Base-by-base conservation (phyloP, 1,140 invertebrate genomes). In the Leptinotarsa lineolata region DNA sequence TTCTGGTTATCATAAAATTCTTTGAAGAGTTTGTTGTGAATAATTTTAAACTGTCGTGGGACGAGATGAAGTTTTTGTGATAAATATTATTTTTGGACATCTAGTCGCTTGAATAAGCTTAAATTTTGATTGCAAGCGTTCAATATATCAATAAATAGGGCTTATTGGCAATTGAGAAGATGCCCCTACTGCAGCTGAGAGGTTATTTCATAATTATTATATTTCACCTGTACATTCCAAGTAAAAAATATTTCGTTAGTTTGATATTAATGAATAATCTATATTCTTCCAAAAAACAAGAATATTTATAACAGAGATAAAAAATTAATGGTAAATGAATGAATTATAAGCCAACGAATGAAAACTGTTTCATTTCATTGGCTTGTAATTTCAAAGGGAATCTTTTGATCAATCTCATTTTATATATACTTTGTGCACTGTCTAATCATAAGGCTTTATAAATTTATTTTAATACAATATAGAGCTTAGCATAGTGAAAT, bases 401-500 rank as follows among this genome's bases (percentile, higher is more conserved):
- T 15, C 1, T 54, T 54, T 18, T 4, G 13, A 54, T 16, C 4
- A 15, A 16, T 54, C 16, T 54, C 16, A 4, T 18, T 54, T 54
- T 54, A 54, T 15, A n/a, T 18, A 5, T 54, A 54, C 15, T 15
- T 54, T 16, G 48, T 54, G 15, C 48, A 54, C n/a, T 54, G 48
- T 54, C n/a, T 16, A 54, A 18, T 18, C 6, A 18, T 54, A 54
- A 39, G 30, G 30, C 30, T 18, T 18, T 54, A 54, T 18, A 18
- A n/a, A 54, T 54, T 18, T 13, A 15, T 54, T 16, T 54, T 16
- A 54, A 5, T 54, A 39, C 30, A 54, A n/a, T 54, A n/a, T 54
- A n/a, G 6, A 54, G 48, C n/a, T 16, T 54, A 54, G n/a, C 48
- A 54, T 54, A 54, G 48, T n/a, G 48, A 54, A 54, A 54, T 54